These are phyloP conservation scores for Fragum whitleyi DNA, from an alignment of 2,888 invertebrate species.

Conservation along the genomic window DNA sequence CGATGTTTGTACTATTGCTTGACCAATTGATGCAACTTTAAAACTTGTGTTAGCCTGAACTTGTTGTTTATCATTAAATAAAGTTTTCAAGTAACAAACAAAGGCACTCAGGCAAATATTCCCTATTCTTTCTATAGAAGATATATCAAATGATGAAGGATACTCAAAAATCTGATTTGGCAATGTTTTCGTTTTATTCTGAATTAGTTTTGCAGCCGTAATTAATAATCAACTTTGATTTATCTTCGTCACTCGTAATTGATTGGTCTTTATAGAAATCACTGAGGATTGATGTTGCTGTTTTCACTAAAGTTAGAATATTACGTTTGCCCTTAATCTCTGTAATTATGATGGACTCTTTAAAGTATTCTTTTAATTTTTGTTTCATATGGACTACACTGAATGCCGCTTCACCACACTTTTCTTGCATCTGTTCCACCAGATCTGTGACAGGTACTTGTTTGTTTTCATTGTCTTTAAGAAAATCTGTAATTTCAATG, in stretches of 20 bases:
- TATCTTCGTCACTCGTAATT: conserved; percentile 26
- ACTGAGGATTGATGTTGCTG: conserved; percentile 49
- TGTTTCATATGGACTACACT: conserved; percentile 54
- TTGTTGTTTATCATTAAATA: background rate
- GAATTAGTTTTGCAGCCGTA: conserved; percentile 68
- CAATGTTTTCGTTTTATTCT: conserved; percentile 62
- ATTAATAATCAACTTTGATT: conserved; percentile 54
- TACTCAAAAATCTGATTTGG: background rate
- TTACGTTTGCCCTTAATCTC: conserved; percentile 56
- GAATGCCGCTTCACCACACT: conserved; percentile 29
- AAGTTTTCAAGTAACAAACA: conserved; percentile 2
- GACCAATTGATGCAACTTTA: conserved; percentile 58
- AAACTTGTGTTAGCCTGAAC: background rate
- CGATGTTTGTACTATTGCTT: conserved; percentile 63
- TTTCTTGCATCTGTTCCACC: conserved; percentile 36
- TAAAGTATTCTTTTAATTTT: conserved; percentile 60
- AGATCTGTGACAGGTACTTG: conserved; percentile 47
- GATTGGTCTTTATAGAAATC: conserved; percentile 42
- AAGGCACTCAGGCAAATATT: conserved; percentile 11
- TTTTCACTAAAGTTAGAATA: conserved; percentile 56
- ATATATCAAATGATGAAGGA: conserved; percentile 28
- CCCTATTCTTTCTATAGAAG: conserved; percentile 7
- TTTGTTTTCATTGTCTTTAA: conserved; percentile 47
- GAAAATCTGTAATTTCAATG: conserved; percentile 5
- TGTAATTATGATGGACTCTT: conserved; percentile 54